phyloP scores from a whole-genome alignment of 2,797 vertebrate genomes.

The Tiaroga cobitis region DNA sequence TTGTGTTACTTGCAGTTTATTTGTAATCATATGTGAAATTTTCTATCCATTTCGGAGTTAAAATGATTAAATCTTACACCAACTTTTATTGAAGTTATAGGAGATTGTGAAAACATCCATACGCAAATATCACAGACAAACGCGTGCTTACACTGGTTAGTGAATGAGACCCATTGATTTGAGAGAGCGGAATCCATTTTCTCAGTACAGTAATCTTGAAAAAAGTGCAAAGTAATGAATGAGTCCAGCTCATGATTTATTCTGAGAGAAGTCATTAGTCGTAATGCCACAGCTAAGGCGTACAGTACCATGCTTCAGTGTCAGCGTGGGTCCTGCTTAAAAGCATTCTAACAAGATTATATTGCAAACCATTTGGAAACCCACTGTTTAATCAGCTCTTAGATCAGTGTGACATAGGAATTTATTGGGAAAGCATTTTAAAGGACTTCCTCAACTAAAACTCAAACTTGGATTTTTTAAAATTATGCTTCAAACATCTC shows the following conservation, averaged over 20 bases:
- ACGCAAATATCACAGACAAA: not conserved
- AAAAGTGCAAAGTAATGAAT: constrained; percentile 35
- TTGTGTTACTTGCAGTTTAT: no score
- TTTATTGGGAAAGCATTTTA: constrained; percentile 10
- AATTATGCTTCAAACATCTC: not conserved
- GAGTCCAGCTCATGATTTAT: constrained; percentile 37
- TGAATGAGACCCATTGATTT: not conserved
- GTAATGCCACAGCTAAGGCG: constrained; percentile 13
- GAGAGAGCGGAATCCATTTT: not conserved
- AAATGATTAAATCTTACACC: not conserved
- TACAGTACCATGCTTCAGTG: constrained; percentile 32
- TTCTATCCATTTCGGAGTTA: not conserved
- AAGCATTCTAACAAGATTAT: constrained; percentile 51
- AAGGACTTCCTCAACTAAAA: not conserved
- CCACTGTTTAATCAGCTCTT: constrained; percentile 18
- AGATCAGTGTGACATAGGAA: constrained; percentile 31
- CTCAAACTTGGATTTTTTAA: not conserved
- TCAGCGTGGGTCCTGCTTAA: constrained; percentile 15
- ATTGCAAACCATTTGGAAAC: constrained; percentile 34
- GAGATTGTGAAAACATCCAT: not conserved
- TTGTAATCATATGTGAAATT: not conserved
- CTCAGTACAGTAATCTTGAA: constrained; percentile 30
- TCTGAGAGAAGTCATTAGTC: constrained; percentile 42
- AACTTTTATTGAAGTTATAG: not conserved
- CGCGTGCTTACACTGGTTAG: not conserved